Evolutionary conservation across 2,113 vertebrate species (phyloP).

Genomic region (Amblyornis subalaris): DNA sequence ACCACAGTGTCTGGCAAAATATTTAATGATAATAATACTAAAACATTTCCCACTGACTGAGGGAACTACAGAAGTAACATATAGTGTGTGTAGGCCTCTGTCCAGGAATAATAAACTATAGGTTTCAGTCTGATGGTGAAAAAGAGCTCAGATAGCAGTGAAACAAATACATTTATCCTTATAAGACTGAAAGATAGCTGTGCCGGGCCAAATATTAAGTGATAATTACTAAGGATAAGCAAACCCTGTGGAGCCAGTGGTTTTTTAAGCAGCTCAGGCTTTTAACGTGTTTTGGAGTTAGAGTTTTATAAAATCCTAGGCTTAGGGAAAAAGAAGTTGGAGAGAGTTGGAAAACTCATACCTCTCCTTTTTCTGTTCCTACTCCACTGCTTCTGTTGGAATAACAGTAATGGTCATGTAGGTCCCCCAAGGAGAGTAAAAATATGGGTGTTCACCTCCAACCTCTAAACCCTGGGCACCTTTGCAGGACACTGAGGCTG

Average conservation of each 20-base stretch:
- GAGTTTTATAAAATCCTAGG: conserved; percentile 29
- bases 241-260: conserved; percentile 49
- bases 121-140: conserved; percentile 24
- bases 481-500: not conserved
- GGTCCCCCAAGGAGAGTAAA: not conserved
- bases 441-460: not conserved
- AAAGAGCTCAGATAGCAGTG: conserved; percentile 58
- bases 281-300: conserved; percentile 27
- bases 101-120: conserved; percentile 67
- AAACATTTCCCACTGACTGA: conserved; percentile 59
- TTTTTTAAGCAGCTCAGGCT: conserved; percentile 49
- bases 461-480: not conserved
- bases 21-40: conserved; percentile 57
- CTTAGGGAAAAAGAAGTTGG: not conserved
- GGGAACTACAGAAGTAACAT: conserved; percentile 42
- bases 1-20: conserved; percentile 45
- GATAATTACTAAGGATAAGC: conserved; percentile 65
- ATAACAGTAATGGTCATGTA: not conserved
- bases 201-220: conserved; percentile 63
- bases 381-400: not conserved
- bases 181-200: conserved; percentile 50
- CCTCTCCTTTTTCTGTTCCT: not conserved
- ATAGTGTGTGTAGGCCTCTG: conserved; percentile 48
- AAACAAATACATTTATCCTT: conserved; percentile 64
- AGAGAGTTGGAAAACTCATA: not conserved